phyloP scores from a whole-genome alignment of 2,888 invertebrate genomes.

The Cremastinae sp. region DNA sequence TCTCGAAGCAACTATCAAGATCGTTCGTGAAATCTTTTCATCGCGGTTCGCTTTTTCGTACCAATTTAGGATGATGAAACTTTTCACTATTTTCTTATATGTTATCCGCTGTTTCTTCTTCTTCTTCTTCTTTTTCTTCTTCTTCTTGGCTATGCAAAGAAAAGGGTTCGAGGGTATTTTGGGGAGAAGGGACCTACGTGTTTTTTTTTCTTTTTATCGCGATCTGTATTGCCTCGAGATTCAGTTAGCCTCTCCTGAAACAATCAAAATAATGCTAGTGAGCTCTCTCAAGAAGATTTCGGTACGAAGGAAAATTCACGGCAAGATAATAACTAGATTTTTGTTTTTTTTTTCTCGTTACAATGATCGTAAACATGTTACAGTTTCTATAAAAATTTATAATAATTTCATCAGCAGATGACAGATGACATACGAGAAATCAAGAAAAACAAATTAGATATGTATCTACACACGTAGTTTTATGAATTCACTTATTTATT shows the following conservation, averaged over 20 bases:
- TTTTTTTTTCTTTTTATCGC: conserved; percentile 52
- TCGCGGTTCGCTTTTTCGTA: not conserved
- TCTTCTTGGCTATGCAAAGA: conserved; percentile 13
- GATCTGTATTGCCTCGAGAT: conserved; percentile 57
- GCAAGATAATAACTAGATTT: conserved; percentile 22
- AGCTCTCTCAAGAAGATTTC: conserved; percentile 68
- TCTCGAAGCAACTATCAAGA: not conserved
- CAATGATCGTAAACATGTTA: conserved; percentile 27
- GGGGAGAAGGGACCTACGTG: conserved; percentile 37
- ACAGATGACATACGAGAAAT: conserved; percentile 37
- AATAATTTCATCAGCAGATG: conserved; percentile 52
- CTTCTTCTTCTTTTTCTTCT: conserved; percentile 11
- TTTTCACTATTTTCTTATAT: too few species aligned
- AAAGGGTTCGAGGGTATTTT: conserved; percentile 9
- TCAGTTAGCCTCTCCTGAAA: conserved; percentile 82
- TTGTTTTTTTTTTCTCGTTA: conserved; percentile 3
- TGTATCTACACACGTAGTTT: not conserved
- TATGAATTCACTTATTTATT: too few species aligned
- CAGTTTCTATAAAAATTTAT: conserved; percentile 31
- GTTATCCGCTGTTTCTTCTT: too few species aligned
- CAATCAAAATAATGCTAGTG: conserved; percentile 81
- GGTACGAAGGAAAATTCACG: conserved; percentile 44
- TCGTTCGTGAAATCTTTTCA: not conserved
- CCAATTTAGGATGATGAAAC: too few species aligned
- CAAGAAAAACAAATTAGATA: conserved; percentile 29